Conservation (phyloP, 2,113 vertebrate species). For the Tympanuchus pallidicinctus region DNA sequence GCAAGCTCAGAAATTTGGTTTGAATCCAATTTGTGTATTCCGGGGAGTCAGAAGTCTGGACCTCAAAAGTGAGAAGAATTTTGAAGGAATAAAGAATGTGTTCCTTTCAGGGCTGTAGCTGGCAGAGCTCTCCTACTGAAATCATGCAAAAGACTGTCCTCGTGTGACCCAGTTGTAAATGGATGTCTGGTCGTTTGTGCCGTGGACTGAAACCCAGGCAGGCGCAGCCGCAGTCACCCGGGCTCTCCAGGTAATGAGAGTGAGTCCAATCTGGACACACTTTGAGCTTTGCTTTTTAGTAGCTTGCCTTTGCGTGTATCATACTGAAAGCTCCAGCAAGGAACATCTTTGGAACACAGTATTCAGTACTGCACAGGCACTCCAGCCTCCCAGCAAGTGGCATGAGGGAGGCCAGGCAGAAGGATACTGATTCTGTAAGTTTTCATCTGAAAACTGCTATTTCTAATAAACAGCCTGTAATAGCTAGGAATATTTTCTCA, state of each 20-base stretch:
- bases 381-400: not conserved
- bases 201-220: not conserved
- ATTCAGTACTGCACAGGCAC: not conserved
- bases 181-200: not conserved
- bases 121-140: constrained; percentile 41
- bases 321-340: not conserved
- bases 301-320: not conserved
- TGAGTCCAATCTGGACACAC: not conserved
- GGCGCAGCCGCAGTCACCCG: not conserved
- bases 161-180: not conserved
- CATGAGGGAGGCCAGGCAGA: not conserved
- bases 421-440: not conserved
- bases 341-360: fast-evolving
- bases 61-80: not conserved
- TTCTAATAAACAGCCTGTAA: constrained; percentile 10
- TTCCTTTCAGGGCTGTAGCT: not conserved
- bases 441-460: not conserved
- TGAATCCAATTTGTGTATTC: not conserved
- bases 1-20: not conserved
- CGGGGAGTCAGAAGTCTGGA: not conserved
- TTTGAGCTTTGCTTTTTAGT: not conserved
- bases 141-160: not conserved
- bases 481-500: not conserved
- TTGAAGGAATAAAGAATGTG: not conserved
- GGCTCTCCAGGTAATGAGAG: not conserved